Evolutionary conservation across 1,140 invertebrate genomes (phyloP), one percentile per base, ranked within the genome.

Genomic region (Lepidurus couesii): DNA sequence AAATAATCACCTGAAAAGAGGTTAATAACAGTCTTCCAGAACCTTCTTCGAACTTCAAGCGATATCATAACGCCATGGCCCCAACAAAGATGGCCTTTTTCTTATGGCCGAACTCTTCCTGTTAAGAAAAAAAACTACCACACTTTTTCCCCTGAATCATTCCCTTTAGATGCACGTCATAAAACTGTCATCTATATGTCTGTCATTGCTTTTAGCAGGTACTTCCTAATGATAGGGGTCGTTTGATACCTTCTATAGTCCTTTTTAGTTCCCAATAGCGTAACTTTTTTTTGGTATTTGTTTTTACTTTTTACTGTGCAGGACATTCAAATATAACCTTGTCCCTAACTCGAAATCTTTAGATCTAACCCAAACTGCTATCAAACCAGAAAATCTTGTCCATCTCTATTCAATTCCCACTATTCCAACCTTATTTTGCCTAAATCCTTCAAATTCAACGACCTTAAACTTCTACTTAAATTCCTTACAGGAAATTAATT

Each of bases 161-260:
- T 21, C 53, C 13, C 53, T 65, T 65, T 21, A 65, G 21, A 65
- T 65, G 16, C 9, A 65, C 16, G 53, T 21, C 21, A 65, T 65
- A 65, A 65, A 65, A 65, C 53, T 65, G 53, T 65, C 53, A 65
- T 65, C 53, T 65, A n/a, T 21, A 21, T 65, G 53, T 65, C 53
- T 65, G 6, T 65, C 53, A 65, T 65, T 65, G 53, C 53, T 65
- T 65, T 65, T 65, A 65, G 53, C 53, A 16, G 21, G 53, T n/a
- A 65, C 53, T 21, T 21, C 21, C 16, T 21, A 65, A 65, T 65
- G 53, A 65, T 21, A 65, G 53, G 53, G 34, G 34, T 34, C 34
- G 34, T 34, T 34, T 34, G 34, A 34, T 34, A 34, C 53, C 21
- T 65, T 65, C 53, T 13, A 13, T 65, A 16, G 5, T n/a, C 16